Percentiles rank a stretch among this genome's conserved stretches.
phyloP scores from a whole-genome alignment of 2,888 invertebrate genomes.

The Chorisops tibialis region DNA sequence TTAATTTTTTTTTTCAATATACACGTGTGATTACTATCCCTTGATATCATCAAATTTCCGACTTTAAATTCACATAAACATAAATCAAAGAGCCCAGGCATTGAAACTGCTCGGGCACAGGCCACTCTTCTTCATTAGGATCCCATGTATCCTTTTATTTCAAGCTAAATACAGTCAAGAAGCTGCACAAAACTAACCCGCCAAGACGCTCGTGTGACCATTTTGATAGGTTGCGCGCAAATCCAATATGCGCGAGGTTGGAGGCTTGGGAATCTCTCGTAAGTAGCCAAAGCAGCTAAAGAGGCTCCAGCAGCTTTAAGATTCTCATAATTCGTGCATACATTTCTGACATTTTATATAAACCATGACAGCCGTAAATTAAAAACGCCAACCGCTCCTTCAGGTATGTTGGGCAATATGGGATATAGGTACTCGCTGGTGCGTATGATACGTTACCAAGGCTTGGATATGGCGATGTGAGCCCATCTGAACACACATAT shows the following conservation, averaged over 20 bases:
- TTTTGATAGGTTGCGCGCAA: neutral
- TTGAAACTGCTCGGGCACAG: conserved; percentile 10
- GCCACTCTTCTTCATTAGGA: conserved; percentile 22
- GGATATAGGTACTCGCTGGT: no score
- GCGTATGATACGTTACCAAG: no score
- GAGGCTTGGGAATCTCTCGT: conserved; percentile 13
- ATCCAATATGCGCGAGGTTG: neutral
- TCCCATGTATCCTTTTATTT: conserved; percentile 22
- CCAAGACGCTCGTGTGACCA: neutral
- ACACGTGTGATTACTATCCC: neutral
- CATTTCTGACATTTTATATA: conserved; percentile 33
- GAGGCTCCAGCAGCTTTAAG: conserved; percentile 27
- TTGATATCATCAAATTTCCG: conserved; percentile 17
- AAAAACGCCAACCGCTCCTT: conserved; percentile 21
- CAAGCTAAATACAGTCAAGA: no score
- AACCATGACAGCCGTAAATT: conserved; percentile 34
- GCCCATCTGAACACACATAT: no score
- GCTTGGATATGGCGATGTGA: no score
- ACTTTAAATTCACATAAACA: conserved; percentile 22
- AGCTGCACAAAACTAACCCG: neutral
- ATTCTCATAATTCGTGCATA: conserved; percentile 31
- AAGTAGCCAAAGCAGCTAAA: conserved; percentile 20
- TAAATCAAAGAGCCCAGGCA: conserved; percentile 19
- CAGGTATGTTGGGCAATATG: no score
- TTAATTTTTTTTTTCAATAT: no score